Conservation (phyloP, 1,140 invertebrate genomes). For the Drosophila athabasca region DNA sequence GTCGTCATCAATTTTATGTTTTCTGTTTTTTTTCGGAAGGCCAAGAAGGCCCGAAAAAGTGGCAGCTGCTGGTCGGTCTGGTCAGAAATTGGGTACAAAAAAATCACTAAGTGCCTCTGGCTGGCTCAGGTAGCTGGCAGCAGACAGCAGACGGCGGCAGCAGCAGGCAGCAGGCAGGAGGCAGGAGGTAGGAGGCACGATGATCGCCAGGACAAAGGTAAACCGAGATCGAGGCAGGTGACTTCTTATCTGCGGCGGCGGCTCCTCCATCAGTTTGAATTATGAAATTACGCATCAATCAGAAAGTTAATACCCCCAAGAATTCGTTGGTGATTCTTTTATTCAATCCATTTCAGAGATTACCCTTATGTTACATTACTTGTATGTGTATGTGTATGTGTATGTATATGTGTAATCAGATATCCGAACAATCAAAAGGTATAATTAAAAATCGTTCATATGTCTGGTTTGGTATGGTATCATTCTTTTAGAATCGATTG, state of each 20-base stretch:
- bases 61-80: conserved; percentile 64
- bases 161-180: conserved; percentile 47
- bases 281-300: conserved; percentile 60
- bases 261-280: conserved; percentile 43
- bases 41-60: conserved; percentile 20
- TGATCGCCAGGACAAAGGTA: conserved; percentile 45
- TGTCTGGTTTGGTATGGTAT: conserved; percentile 36
- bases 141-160: not conserved
- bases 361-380: conserved; percentile 50
- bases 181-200: conserved; percentile 48
- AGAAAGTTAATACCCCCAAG: conserved; percentile 38
- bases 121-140: conserved; percentile 60
- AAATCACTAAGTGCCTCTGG: conserved; percentile 64
- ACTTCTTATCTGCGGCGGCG: conserved; percentile 46
- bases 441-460: conserved; percentile 78
- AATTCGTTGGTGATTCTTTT: conserved; percentile 16
- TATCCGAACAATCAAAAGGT: conserved; percentile 23
- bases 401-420: conserved; percentile 57
- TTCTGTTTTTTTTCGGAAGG: conserved; percentile 2
- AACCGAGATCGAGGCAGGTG: conserved; percentile 41
- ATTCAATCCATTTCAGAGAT: conserved; percentile 21
- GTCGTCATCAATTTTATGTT: conserved; percentile 79
- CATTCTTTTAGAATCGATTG: conserved; percentile 63
- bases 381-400: conserved; percentile 49
- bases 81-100: conserved; percentile 7